phyloP scores from a whole-genome alignment of 2,888 invertebrate species.

The Xylota segnis region DNA sequence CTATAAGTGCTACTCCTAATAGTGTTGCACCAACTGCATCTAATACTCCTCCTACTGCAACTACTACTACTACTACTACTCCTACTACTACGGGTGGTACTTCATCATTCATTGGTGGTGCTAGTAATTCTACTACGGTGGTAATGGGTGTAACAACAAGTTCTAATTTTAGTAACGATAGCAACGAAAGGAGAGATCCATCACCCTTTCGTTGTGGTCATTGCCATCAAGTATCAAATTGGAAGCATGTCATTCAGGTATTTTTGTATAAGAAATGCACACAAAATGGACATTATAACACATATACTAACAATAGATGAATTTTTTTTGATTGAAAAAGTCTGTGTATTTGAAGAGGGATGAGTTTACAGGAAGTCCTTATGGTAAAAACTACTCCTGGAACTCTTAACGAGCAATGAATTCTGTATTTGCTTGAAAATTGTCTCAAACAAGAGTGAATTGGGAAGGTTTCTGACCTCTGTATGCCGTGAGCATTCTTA shows the following conservation, averaged over 20 bases:
- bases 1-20: slow-evolving; percentile 82
- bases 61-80: slow-evolving; percentile 78
- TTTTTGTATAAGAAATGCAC: slow-evolving; percentile 78
- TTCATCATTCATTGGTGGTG: slow-evolving; percentile 76
- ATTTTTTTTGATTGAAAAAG: slow-evolving; percentile 21
- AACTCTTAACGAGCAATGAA: no score
- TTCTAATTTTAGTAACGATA: slow-evolving; percentile 80
- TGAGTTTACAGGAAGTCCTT: neutral
- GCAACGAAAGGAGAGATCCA: slow-evolving; percentile 85
- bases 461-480: no score
- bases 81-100: slow-evolving; percentile 78
- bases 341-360: slow-evolving; percentile 32
- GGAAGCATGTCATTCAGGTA: slow-evolving; percentile 95
- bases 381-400: no score
- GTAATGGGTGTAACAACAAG: slow-evolving; percentile 78
- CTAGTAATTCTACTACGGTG: slow-evolving; percentile 74
- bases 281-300: slow-evolving; percentile 72
- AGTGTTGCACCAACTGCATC: slow-evolving; percentile 76
- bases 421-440: no score
- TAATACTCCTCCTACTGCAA: slow-evolving; percentile 80
- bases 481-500: no score
- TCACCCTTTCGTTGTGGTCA: slow-evolving; percentile 91
- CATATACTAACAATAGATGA: slow-evolving; percentile 45
- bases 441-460: no score
- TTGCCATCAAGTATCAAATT: slow-evolving; percentile 92